A percentile compares a stretch with the other conserved stretches of the same genome.
Conservation (phyloP, 1,140 invertebrate genomes). For the Gryon sp. region DNA sequence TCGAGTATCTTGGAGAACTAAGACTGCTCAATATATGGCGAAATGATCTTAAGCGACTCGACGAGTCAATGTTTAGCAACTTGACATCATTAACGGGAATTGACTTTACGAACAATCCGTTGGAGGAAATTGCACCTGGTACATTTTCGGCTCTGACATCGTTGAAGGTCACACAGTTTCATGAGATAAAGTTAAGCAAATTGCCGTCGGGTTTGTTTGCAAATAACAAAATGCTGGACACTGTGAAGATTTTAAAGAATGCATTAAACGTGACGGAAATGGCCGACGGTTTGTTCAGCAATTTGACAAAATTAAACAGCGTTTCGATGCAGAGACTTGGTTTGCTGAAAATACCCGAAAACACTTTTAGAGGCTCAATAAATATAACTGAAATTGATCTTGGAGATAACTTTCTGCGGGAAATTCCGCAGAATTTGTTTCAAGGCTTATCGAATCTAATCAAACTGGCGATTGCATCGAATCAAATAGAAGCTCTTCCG, state of each 20-base stretch:
- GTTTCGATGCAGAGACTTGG: not conserved
- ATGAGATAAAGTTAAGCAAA: slow-evolving; percentile 4
- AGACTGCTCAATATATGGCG: slow-evolving; percentile 60
- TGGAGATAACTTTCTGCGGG: too few relatives aligned
- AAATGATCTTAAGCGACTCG: slow-evolving; percentile 15
- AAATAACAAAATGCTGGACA: slow-evolving; percentile 22
- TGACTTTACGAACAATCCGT: slow-evolving; percentile 22
- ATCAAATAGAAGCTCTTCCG: slow-evolving; percentile 80
- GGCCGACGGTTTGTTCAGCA: slow-evolving; percentile 80
- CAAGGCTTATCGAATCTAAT: slow-evolving; percentile 80
- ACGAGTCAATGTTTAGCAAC: slow-evolving; percentile 8
- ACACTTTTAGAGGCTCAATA: not conserved
- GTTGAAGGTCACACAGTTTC: not conserved
- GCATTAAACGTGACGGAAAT: slow-evolving; percentile 77
- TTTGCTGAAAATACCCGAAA: not conserved
- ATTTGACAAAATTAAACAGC: slow-evolving; percentile 79
- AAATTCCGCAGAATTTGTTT: slow-evolving; percentile 81
- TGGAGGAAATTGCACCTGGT: slow-evolving; percentile 15
- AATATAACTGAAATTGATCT: not conserved
- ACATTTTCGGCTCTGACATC: slow-evolving; percentile 40
- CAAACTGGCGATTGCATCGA: slow-evolving; percentile 81
- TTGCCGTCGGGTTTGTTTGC: slow-evolving; percentile 41
- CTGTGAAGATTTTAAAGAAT: slow-evolving; percentile 17
- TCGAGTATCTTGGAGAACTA: slow-evolving; percentile 51
- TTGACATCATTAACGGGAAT: slow-evolving; percentile 13